These are phyloP conservation scores for Drosophila koepferae DNA, from an alignment of 2,888 invertebrate species.

Conservation along the genomic window DNA sequence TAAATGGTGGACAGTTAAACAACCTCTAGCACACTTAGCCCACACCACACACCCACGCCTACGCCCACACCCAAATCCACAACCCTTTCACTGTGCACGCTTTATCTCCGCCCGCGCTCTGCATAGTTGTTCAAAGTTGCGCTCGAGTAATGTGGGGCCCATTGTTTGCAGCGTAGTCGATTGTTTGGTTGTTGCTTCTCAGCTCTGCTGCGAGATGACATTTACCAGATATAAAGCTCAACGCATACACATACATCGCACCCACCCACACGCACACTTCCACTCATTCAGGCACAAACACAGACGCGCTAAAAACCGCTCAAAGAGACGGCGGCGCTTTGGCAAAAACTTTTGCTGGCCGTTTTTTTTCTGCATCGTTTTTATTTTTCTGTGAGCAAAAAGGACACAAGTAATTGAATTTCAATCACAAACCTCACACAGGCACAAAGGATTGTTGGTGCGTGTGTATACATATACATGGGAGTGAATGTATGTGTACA, in stretches of 20 bases:
- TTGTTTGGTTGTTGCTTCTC: slow-evolving; percentile 50
- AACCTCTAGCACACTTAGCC: slow-evolving; percentile 50
- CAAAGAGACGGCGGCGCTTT: slow-evolving; percentile 24
- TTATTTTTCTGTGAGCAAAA: slow-evolving; percentile 64
- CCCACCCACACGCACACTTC: slow-evolving; percentile 20
- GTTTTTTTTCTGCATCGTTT: slow-evolving; percentile 40
- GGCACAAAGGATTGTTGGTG: slow-evolving; percentile 41
- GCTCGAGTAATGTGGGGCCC: slow-evolving; percentile 49
- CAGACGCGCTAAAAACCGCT: slow-evolving; percentile 20
- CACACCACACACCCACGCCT: background rate
- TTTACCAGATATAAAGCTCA: slow-evolving; percentile 79
- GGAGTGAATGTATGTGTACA: slow-evolving; percentile 5
- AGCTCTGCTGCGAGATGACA: slow-evolving; percentile 72
- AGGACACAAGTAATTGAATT: slow-evolving; percentile 81
- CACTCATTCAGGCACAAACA: background rate
- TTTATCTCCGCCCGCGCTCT: slow-evolving; percentile 37
- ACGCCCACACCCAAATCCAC: background rate
- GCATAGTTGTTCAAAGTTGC: slow-evolving; percentile 67
- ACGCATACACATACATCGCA: slow-evolving; percentile 40
- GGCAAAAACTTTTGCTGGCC: slow-evolving; percentile 60
- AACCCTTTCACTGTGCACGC: background rate
- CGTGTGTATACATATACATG: slow-evolving; percentile 37
- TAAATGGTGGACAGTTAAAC: slow-evolving; percentile 72
- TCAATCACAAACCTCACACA: slow-evolving; percentile 72
- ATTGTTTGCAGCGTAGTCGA: slow-evolving; percentile 57